These are phyloP conservation scores for Drosophila insularis DNA, from an alignment of 1,140 invertebrate genomes.

Conservation along the genomic window DNA sequence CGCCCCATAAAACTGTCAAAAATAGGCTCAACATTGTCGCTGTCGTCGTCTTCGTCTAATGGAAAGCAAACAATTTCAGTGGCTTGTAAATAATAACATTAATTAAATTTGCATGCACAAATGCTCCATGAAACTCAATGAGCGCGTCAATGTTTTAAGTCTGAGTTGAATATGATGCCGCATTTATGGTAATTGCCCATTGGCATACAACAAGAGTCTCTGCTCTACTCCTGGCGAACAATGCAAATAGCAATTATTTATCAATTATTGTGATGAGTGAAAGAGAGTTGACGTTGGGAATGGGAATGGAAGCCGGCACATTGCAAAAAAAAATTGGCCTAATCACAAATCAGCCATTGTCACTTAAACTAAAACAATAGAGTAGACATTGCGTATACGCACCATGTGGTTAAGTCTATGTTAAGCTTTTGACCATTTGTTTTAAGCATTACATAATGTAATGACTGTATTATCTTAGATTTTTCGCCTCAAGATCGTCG, in stretches of 20 bases:
- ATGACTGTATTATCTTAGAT: conserved; percentile 30
- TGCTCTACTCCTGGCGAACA: conserved; percentile 19
- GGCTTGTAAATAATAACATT: conserved; percentile 75
- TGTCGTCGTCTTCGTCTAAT: conserved; percentile 53
- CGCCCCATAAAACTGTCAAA: conserved; percentile 59
- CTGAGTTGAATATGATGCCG: conserved; percentile 52
- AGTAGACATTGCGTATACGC: neutral
- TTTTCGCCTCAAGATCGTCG: conserved; percentile 30
- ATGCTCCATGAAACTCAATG: conserved; percentile 58
- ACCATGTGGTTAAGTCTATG: neutral
- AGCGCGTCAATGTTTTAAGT: conserved; percentile 48
- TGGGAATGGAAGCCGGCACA: neutral
- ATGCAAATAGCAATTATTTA: conserved; percentile 48
- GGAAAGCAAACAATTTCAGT: conserved; percentile 66
- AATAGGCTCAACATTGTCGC: conserved; percentile 14
- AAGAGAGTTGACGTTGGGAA: conserved; percentile 7
- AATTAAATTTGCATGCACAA: conserved; percentile 78
- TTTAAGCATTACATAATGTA: neutral
- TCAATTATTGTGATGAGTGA: conserved; percentile 22
- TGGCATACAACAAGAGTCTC: conserved; percentile 23
- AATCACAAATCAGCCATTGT: neutral
- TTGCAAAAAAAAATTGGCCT: neutral
- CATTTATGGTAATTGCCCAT: conserved; percentile 29
- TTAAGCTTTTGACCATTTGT: neutral
- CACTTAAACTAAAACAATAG: conserved; percentile 3